These are phyloP conservation scores for Halcyon leucocephala DNA, from an alignment of 2,797 vertebrate genomes.

Conservation along the genomic window DNA sequence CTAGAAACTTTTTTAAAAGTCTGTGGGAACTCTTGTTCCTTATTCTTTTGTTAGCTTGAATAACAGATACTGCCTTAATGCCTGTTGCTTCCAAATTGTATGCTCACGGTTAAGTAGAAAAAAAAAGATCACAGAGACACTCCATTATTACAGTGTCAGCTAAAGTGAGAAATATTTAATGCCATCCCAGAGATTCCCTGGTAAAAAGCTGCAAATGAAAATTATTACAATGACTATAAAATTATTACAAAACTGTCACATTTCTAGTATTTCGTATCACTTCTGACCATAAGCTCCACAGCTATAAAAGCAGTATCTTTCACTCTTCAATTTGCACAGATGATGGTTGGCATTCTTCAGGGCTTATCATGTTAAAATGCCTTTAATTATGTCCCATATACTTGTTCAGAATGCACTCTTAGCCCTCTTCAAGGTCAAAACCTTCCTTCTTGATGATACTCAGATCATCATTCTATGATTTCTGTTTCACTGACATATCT, in stretches of 20 bases:
- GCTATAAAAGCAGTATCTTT: conserved; percentile 80
- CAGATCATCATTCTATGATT: conserved; percentile 66
- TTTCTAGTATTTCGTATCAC: conserved; percentile 80
- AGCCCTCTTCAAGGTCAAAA: conserved; percentile 78
- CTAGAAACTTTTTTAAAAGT: background rate
- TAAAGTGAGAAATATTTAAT: conserved; percentile 65
- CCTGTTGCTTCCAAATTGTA: conserved; percentile 33
- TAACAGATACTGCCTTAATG: background rate
- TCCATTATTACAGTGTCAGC: conserved; percentile 36
- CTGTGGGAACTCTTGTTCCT: conserved; percentile 21
- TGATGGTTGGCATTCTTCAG: conserved; percentile 73
- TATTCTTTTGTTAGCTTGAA: conserved; percentile 1
- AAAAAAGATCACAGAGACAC: conserved; percentile 30
- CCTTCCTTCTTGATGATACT: conserved; percentile 64
- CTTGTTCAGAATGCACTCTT: conserved; percentile 62
- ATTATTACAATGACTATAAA: conserved; percentile 76
- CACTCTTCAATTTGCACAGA: conserved; percentile 59
- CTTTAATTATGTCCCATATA: conserved; percentile 76
- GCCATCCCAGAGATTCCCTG: conserved; percentile 63
- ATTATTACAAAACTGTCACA: conserved; percentile 81
- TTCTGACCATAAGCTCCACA: conserved; percentile 80
- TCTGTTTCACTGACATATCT: conserved; percentile 55
- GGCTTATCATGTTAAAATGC: conserved; percentile 74
- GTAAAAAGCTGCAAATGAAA: conserved; percentile 73
- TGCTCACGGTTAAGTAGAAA: conserved; percentile 1